phyloP scores from a whole-genome alignment of 2,888 invertebrate genomes.

The Apodemia hepburni region DNA sequence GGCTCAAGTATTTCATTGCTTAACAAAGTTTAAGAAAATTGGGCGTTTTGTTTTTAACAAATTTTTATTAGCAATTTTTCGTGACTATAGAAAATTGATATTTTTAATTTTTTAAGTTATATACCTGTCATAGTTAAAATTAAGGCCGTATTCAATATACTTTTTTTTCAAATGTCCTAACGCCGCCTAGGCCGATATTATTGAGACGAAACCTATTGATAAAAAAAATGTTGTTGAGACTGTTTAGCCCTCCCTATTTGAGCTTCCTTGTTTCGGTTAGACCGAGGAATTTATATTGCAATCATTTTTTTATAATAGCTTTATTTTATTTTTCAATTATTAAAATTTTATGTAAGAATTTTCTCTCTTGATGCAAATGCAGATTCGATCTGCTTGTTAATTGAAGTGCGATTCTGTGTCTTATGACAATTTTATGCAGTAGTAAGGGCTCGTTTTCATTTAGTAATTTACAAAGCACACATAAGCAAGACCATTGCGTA shows the following conservation, averaged over 20 bases:
- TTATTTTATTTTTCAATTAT: not conserved
- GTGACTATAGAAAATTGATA: constrained; percentile 6
- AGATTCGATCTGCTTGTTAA: constrained; percentile 9
- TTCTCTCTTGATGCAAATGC: not conserved
- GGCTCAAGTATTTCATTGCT: not conserved
- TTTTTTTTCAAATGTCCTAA: not conserved
- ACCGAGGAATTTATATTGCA: constrained; percentile 16
- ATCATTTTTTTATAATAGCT: not conserved
- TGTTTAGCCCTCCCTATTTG: constrained; percentile 43
- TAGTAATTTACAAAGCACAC: not conserved
- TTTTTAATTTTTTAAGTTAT: constrained; percentile 2
- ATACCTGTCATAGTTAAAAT: not conserved
- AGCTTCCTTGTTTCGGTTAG: constrained; percentile 25
- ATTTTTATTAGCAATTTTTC: constrained; percentile 1
- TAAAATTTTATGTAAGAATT: not conserved
- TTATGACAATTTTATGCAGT: not conserved
- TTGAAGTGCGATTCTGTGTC: not conserved
- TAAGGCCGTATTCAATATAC: not conserved
- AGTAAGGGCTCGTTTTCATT: not conserved
- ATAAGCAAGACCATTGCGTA: not conserved
- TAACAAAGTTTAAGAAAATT: not conserved
- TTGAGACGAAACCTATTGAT: constrained; percentile 24
- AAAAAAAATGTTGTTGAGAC: constrained; percentile 38
- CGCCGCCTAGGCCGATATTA: constrained; percentile 17
- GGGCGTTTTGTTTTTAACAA: not conserved